A percentile compares a stretch with the other conserved stretches of the same genome.
Conservation (phyloP, 2,888 invertebrate species). For the Eugnorisma glareosa region DNA sequence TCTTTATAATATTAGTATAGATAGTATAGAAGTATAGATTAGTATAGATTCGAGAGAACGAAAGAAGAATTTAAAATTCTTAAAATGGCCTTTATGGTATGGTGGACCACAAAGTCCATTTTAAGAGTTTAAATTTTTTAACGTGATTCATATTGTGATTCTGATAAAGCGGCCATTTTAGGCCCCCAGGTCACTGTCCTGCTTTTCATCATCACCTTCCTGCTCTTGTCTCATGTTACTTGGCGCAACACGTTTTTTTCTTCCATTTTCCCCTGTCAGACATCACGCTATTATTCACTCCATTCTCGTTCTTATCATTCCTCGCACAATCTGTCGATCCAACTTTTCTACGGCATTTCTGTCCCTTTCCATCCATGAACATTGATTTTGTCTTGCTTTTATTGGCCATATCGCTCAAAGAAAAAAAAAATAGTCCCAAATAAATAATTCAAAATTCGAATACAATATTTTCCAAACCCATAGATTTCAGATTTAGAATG, state of each 20-base stretch:
- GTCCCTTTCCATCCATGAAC: not conserved
- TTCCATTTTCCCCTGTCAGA: not conserved
- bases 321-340: not conserved
- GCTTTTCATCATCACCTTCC: not conserved
- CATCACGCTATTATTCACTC: not conserved
- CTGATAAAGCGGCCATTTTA: no score
- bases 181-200: no score
- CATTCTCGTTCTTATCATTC: not conserved
- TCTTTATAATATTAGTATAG: no score
- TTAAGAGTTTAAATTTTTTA: no score
- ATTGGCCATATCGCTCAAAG: not conserved
- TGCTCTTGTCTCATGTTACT: not conserved
- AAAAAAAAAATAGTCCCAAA: not conserved
- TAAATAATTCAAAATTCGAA: not conserved
- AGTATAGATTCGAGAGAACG: no score
- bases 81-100: no score
- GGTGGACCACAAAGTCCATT: no score
- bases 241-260: not conserved
- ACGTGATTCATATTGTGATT: no score
- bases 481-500: constrained; percentile 28
- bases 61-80: no score
- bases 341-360: not conserved
- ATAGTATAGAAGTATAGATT: no score
- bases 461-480: not conserved
- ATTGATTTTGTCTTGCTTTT: not conserved